phyloP scores from a whole-genome alignment of 2,113 vertebrate genomes.

The Caretta caretta region DNA sequence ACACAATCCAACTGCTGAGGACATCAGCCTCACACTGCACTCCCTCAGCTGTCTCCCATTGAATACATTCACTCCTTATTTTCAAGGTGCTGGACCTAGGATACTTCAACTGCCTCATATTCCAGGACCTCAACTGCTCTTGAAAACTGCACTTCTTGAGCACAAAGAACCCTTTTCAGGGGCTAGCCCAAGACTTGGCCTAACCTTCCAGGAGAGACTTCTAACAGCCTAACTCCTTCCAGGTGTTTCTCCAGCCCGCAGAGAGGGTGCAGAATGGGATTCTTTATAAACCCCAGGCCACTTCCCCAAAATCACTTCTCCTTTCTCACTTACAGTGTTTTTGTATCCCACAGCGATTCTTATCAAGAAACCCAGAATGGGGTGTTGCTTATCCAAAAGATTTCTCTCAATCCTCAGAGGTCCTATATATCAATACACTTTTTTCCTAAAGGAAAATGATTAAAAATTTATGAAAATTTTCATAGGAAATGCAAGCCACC shows the following conservation, averaged over 20 bases:
- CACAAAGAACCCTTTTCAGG: not conserved
- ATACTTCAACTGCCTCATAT: not conserved
- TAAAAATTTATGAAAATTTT: not conserved
- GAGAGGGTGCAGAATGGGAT: not conserved
- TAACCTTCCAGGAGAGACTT: not conserved
- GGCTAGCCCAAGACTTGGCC: not conserved
- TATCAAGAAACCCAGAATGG: not conserved
- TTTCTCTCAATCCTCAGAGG: not conserved
- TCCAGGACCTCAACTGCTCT: not conserved
- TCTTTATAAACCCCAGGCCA: not conserved
- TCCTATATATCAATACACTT: not conserved
- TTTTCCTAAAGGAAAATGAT: slow-evolving; percentile 9
- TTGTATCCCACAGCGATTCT: not conserved
- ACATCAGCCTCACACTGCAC: not conserved
- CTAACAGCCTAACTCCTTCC: not conserved
- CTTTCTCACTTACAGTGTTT: not conserved
- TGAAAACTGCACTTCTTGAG: not conserved
- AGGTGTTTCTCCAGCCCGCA: not conserved
- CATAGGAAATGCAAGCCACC: not conserved
- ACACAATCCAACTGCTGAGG: not conserved
- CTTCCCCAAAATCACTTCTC: not conserved
- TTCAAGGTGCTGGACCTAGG: not conserved
- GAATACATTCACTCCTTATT: not conserved
- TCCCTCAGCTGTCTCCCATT: not conserved
- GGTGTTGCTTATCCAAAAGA: not conserved